Evolutionary conservation across 2,888 invertebrate species (phyloP).

Genomic region (Copidosoma aretas): DNA sequence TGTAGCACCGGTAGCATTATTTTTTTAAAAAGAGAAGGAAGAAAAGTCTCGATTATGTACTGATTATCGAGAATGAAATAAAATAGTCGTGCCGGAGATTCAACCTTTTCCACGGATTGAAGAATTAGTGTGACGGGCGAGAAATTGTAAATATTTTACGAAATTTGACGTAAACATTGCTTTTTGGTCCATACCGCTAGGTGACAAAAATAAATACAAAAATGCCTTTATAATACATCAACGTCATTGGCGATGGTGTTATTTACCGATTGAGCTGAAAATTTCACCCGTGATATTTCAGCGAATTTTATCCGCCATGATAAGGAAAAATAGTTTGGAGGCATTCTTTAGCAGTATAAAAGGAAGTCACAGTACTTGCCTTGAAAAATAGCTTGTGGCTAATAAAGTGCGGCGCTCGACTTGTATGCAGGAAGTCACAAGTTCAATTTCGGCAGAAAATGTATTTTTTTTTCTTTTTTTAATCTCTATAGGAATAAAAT

Average conservation of each 20-base stretch:
- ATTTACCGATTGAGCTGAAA: slow-evolving; percentile 38
- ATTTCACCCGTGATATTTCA: slow-evolving; percentile 40
- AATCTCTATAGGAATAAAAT: too few species aligned
- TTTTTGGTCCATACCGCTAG: slow-evolving; percentile 40
- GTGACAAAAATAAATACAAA: slow-evolving; percentile 38
- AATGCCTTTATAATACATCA: slow-evolving; percentile 42
- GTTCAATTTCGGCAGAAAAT: too few species aligned
- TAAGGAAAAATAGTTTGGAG: slow-evolving; percentile 37
- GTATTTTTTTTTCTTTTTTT: too few species aligned
- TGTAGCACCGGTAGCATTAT: too few species aligned
- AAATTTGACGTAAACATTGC: slow-evolving; percentile 35
- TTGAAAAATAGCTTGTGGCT: too few species aligned
- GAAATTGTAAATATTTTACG: slow-evolving; percentile 38
- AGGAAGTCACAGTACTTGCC: too few species aligned
- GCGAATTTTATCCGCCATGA: slow-evolving; percentile 29
- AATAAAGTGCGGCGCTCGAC: too few species aligned
- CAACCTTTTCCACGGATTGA: slow-evolving; percentile 40
- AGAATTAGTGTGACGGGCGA: slow-evolving; percentile 35
- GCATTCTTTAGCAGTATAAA: slow-evolving; percentile 43
- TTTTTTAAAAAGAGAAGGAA: slow-evolving; percentile 40
- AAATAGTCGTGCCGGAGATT: slow-evolving; percentile 35
- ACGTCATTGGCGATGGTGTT: slow-evolving; percentile 40
- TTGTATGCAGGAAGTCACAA: too few species aligned
- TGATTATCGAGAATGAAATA: background rate
- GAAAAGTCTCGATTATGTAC: slow-evolving; percentile 2